A percentile compares a stretch with the other conserved stretches of the same genome.
Conservation (phyloP, 1,140 invertebrate species). For the Drosophila miranda region DNA sequence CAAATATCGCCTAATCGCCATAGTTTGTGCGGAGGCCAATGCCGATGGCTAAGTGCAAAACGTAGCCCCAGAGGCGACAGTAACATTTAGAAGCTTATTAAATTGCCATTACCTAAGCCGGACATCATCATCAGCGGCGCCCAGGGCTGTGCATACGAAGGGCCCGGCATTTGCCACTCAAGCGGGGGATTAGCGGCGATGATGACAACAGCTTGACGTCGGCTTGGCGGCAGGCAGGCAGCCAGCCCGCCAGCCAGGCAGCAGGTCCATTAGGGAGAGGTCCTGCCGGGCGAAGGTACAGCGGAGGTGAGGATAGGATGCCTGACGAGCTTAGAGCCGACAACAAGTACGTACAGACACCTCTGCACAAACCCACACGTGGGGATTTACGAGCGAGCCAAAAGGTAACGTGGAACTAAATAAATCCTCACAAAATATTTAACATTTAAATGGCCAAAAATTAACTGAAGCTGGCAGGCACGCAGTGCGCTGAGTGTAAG, state of each 20-base stretch:
- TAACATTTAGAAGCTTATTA: constrained; percentile 70
- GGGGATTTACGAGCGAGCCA: constrained; percentile 13
- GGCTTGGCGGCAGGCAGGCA: constrained; percentile 1
- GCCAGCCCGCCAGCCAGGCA: constrained; percentile 24
- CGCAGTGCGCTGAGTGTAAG: neutral
- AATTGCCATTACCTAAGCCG: constrained; percentile 78
- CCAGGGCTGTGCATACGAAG: constrained; percentile 22
- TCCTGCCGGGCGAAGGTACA: neutral
- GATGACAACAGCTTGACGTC: constrained; percentile 76
- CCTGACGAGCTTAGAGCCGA: constrained; percentile 30
- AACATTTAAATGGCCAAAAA: constrained; percentile 73
- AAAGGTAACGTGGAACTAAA: constrained; percentile 23
- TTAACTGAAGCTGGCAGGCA: constrained; percentile 54
- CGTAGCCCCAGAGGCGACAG: constrained; percentile 37
- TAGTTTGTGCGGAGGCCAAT: too few species aligned
- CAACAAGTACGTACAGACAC: constrained; percentile 21
- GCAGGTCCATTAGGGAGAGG: constrained; percentile 58
- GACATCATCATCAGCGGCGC: constrained; percentile 55
- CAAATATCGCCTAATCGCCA: constrained; percentile 44
- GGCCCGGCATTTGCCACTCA: constrained; percentile 72
- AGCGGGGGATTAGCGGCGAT: constrained; percentile 76
- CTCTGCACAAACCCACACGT: constrained; percentile 4
- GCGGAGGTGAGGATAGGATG: constrained; percentile 3
- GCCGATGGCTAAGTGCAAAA: constrained; percentile 41
- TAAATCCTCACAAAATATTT: constrained; percentile 66